Evolutionary conservation across 2,113 vertebrate genomes (phyloP).

Genomic region (Acrocephalus arundinaceus): DNA sequence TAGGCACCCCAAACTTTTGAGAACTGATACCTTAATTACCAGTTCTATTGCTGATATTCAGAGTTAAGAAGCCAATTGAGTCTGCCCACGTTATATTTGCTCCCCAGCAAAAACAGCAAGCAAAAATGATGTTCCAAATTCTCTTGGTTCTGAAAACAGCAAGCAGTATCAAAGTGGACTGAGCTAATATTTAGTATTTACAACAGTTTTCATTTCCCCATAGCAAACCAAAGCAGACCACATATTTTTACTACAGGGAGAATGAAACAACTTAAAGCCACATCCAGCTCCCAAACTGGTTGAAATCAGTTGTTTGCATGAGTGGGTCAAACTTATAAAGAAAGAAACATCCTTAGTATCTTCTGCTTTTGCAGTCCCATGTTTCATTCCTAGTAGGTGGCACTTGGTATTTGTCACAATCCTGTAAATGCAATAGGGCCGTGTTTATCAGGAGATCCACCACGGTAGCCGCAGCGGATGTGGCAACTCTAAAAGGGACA

Average conservation of each 20-base stretch:
- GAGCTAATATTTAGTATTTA: neutral
- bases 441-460: neutral
- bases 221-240: neutral
- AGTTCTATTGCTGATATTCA: neutral
- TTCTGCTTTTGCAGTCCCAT: neutral
- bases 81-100: neutral
- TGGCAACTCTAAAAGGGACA: neutral
- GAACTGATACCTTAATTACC: neutral
- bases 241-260: neutral
- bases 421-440: neutral
- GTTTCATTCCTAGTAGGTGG: neutral
- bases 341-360: neutral
- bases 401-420: neutral
- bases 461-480: neutral
- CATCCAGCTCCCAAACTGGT: neutral
- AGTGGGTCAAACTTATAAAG: neutral
- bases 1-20: neutral
- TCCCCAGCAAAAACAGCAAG: neutral
- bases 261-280: neutral
- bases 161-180: neutral
- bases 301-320: neutral
- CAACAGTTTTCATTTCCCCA: neutral
- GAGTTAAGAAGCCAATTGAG: neutral
- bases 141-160: neutral
- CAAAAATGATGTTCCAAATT: neutral